Evolutionary conservation across 1,140 invertebrate genomes (phyloP).

Genomic region (Macrotrachela quadricornifera): DNA sequence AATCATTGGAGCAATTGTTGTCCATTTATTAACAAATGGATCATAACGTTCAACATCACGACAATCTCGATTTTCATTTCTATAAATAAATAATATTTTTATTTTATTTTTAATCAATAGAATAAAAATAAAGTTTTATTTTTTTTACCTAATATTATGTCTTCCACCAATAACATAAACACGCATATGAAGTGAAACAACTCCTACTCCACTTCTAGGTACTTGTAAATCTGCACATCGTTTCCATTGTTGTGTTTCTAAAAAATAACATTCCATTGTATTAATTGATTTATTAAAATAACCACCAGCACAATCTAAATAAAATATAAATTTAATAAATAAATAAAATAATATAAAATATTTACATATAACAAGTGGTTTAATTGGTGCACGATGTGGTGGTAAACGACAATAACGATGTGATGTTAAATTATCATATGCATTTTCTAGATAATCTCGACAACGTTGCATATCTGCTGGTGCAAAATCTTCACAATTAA

Average conservation of each 20-base stretch:
- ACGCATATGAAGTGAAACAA: constrained; percentile 38
- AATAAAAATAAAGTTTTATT: too few relatives aligned
- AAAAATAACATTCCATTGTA: not conserved
- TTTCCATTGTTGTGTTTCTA: constrained; percentile 40
- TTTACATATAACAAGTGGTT: not conserved
- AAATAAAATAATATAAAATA: constrained; percentile 5
- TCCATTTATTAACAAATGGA: constrained; percentile 42
- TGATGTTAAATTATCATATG: constrained; percentile 1
- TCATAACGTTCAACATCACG: constrained; percentile 59
- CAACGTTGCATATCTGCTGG: not conserved
- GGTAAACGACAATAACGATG: not conserved
- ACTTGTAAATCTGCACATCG: constrained; percentile 51
- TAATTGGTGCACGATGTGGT: constrained; percentile 4
- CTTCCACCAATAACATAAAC: constrained; percentile 73
- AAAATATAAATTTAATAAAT: constrained; percentile 23
- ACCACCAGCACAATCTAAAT: constrained; percentile 36
- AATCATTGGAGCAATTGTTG: constrained; percentile 41
- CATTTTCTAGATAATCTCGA: constrained; percentile 1
- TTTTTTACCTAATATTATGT: constrained; percentile 43
- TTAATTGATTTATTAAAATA: constrained; percentile 63
- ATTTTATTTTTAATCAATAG: too few relatives aligned
- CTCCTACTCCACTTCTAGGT: constrained; percentile 55
- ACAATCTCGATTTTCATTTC: constrained; percentile 39
- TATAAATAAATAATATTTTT: too few relatives aligned
- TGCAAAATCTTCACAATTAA: constrained; percentile 64